Evolutionary conservation across 2,113 vertebrate genomes (phyloP).

Genomic region (Ranitomeya imitator): DNA sequence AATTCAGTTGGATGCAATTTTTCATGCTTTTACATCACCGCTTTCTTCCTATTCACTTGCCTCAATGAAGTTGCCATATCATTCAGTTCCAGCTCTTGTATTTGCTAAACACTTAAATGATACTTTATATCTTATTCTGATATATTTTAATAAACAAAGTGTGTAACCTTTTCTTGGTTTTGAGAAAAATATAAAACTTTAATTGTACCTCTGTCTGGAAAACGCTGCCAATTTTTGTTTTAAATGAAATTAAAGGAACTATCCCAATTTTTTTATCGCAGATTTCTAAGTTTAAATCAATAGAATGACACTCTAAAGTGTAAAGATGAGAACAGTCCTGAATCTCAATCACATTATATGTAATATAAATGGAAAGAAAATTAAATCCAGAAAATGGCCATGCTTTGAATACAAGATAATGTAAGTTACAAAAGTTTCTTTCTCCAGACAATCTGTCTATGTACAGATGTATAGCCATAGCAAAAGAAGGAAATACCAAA

Average conservation of each 20-base stretch:
- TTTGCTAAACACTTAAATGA: background rate
- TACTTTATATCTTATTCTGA: background rate
- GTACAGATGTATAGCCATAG: too few species aligned
- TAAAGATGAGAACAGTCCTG: constrained; percentile 29
- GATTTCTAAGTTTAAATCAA: constrained; percentile 33
- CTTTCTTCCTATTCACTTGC: too few species aligned
- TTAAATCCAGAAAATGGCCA: background rate
- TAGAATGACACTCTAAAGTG: constrained; percentile 17
- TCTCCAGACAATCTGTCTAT: background rate
- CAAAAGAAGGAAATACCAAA: too few species aligned
- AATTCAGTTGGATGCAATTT: too few species aligned
- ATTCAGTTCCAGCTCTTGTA: too few species aligned
- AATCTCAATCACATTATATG: constrained; percentile 34
- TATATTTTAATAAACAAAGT: background rate
- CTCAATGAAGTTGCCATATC: too few species aligned
- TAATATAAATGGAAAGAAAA: constrained; percentile 44
- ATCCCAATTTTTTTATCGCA: constrained; percentile 7
- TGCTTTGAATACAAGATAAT: constrained; percentile 14
- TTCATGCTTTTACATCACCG: too few species aligned
- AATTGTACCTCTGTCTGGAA: background rate
- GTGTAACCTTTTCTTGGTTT: background rate
- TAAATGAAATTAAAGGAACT: constrained; percentile 1
- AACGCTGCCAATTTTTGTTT: constrained; percentile 32
- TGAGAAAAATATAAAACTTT: background rate
- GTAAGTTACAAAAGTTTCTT: background rate